A percentile compares a stretch with the other conserved stretches of the same genome.
Evolutionary conservation across 2,113 vertebrate genomes (phyloP).

Genomic region (Ptyas mucosa): DNA sequence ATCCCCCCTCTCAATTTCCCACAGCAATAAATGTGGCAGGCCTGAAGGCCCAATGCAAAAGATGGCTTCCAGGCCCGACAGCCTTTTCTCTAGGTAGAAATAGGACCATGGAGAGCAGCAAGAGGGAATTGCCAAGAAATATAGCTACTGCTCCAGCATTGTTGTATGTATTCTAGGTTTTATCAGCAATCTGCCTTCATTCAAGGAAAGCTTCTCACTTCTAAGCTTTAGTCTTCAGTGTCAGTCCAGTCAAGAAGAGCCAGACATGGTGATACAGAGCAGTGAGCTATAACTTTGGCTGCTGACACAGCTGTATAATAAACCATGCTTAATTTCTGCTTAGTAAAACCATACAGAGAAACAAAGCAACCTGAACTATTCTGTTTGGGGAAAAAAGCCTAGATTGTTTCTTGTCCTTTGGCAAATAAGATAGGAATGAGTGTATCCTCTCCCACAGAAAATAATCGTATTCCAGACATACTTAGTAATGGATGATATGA

Average conservation of each 20-base stretch:
- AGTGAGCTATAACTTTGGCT: background rate
- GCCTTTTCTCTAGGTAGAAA: background rate
- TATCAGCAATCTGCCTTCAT: background rate
- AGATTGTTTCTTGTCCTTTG: background rate
- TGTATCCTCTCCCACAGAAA: background rate
- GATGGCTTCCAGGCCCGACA: too few relatives aligned
- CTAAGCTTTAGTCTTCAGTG: background rate
- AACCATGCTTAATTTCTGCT: background rate
- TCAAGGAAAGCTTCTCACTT: background rate
- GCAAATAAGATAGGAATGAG: background rate
- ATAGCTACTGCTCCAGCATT: background rate
- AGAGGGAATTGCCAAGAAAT: background rate
- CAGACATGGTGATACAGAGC: background rate
- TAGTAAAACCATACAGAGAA: background rate
- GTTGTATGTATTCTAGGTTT: background rate
- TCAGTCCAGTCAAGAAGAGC: background rate
- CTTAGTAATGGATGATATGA: background rate
- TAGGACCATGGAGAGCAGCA: background rate
- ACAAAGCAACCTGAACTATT: background rate
- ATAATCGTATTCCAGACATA: background rate
- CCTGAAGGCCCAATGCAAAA: too few relatives aligned
- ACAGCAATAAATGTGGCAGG: too few relatives aligned
- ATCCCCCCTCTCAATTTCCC: too few relatives aligned
- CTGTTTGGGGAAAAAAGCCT: background rate
- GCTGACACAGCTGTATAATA: background rate